phyloP scores from a whole-genome alignment of 92 coral and sea anemone species.

The Isaurus tuberculatus region DNA sequence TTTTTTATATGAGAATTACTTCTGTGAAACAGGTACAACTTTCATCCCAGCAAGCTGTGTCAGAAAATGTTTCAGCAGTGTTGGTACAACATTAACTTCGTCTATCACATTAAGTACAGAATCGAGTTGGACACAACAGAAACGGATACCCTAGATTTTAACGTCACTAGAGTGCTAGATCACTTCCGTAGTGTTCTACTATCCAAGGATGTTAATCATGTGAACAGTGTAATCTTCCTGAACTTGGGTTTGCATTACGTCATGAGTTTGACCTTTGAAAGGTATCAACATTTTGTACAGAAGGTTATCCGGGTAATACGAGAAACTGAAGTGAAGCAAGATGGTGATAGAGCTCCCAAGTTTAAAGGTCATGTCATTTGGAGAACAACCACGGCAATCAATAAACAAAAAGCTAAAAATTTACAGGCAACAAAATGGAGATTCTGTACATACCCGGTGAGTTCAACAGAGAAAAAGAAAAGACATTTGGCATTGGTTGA shows the following conservation, averaged over 20 bases:
- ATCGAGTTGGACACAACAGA: slow-evolving; percentile 36
- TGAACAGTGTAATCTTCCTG: slow-evolving; percentile 56
- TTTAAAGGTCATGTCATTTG: slow-evolving; percentile 43
- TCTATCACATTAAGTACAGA: slow-evolving; percentile 42
- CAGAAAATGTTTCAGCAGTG: slow-evolving; percentile 42
- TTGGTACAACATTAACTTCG: slow-evolving; percentile 39
- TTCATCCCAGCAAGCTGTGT: slow-evolving; percentile 21
- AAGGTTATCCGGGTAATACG: slow-evolving; percentile 29
- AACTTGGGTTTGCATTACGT: slow-evolving; percentile 46
- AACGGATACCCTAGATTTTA: slow-evolving; percentile 23
- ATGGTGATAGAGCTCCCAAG: neutral
- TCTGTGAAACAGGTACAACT: slow-evolving; percentile 29
- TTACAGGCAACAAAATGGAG: slow-evolving; percentile 74
- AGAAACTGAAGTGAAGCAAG: neutral
- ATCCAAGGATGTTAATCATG: slow-evolving; percentile 71
- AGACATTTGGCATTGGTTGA: neutral
- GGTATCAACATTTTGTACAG: slow-evolving; percentile 26
- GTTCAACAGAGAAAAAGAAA: neutral
- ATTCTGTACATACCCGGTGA: slow-evolving; percentile 66
- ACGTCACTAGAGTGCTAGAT: slow-evolving; percentile 25
- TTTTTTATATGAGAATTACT: neutral
- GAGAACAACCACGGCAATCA: slow-evolving; percentile 33
- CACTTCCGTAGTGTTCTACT: slow-evolving; percentile 69
- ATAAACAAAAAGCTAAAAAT: slow-evolving; percentile 32
- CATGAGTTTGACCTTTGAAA: slow-evolving; percentile 39